These are phyloP conservation scores for Megamerina dolium DNA, from an alignment of 2,888 invertebrate species.

Conservation along the genomic window DNA sequence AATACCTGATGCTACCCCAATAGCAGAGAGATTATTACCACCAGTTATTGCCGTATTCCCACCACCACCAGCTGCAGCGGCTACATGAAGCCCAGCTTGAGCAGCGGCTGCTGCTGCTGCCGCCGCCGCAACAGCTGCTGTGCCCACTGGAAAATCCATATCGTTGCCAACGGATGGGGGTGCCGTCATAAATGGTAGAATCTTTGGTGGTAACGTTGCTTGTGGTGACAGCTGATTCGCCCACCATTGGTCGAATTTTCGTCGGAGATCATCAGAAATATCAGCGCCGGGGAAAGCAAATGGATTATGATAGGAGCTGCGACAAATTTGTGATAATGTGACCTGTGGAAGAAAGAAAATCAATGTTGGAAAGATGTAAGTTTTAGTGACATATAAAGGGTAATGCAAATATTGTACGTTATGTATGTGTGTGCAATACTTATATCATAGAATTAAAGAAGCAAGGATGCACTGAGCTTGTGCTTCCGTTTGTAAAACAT, in stretches of 20 bases:
- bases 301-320: slow-evolving; percentile 64
- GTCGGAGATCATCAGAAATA: slow-evolving; percentile 73
- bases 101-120: slow-evolving; percentile 52
- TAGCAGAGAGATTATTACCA: slow-evolving; percentile 21
- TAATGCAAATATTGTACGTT: no score
- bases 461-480: no score
- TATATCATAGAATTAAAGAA: no score
- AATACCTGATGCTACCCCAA: slow-evolving; percentile 22
- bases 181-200: slow-evolving; percentile 50
- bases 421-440: no score
- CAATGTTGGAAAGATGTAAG: no score
- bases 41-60: slow-evolving; percentile 32
- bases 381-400: no score
- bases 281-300: slow-evolving; percentile 63
- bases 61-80: slow-evolving; percentile 49
- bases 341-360: slow-evolving; percentile 53
- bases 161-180: slow-evolving; percentile 40
- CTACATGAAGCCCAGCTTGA: slow-evolving; percentile 35
- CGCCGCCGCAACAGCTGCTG: slow-evolving; percentile 51
- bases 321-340: slow-evolving; percentile 74
- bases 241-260: slow-evolving; percentile 92
- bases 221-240: slow-evolving; percentile 65
- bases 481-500: no score
- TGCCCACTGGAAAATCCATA: slow-evolving; percentile 45
- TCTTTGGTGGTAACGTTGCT: slow-evolving; percentile 52